Evolutionary conservation across 2,113 vertebrate genomes (phyloP).

Genomic region (Telmatochromis sp.): DNA sequence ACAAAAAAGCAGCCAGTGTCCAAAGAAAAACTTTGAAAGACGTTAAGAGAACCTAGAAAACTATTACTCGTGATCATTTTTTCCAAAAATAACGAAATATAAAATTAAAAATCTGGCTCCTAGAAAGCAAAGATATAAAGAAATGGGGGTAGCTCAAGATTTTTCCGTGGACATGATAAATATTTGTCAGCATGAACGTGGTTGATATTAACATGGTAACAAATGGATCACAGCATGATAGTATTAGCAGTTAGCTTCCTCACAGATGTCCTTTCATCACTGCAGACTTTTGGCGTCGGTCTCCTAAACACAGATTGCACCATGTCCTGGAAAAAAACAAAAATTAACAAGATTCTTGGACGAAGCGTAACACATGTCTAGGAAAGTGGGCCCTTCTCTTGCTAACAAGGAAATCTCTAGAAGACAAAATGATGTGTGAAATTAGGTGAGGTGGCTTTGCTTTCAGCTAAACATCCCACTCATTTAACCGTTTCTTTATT

Average conservation of each 20-base stretch:
- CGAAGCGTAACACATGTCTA: not conserved
- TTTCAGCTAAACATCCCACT: not conserved
- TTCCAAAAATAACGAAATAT: not conserved
- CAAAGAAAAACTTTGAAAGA: not conserved
- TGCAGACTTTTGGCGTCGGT: not conserved
- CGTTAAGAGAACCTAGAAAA: not conserved
- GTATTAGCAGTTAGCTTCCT: not conserved
- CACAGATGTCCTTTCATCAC: not conserved
- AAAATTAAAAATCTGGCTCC: not conserved
- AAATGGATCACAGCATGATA: not conserved
- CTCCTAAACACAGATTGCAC: not conserved
- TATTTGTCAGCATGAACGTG: not conserved
- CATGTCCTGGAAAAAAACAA: not conserved
- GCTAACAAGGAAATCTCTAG: not conserved
- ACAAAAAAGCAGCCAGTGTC: not conserved
- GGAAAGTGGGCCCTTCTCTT: not conserved
- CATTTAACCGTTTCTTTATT: not conserved
- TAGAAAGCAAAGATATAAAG: not conserved
- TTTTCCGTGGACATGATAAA: not conserved
- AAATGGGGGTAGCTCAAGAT: not conserved
- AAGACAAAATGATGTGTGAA: not conserved
- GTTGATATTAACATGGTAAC: not conserved
- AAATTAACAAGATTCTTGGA: not conserved
- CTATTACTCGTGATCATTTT: not conserved
- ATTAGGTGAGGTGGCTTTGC: not conserved